These are phyloP conservation scores for Rhagoletis zephyria DNA, from an alignment of 1,140 invertebrate genomes.

Conservation along the genomic window DNA sequence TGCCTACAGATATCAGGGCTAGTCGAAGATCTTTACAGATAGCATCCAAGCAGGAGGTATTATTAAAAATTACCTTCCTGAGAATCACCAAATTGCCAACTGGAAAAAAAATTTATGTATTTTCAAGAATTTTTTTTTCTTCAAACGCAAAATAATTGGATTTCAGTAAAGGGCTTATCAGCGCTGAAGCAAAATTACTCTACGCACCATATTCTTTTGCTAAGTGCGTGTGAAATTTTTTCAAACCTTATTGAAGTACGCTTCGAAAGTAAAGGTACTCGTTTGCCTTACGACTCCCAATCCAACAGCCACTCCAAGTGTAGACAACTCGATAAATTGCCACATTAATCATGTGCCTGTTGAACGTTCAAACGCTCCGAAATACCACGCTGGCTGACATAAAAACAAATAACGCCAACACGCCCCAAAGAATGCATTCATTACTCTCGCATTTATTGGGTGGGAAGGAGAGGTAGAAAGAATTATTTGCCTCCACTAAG, in stretches of 20 bases:
- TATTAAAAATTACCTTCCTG: too few relatives aligned
- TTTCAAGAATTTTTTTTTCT: too few relatives aligned
- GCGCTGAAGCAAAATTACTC: too few relatives aligned
- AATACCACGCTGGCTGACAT: not conserved
- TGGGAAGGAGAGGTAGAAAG: not conserved
- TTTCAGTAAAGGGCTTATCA: too few relatives aligned
- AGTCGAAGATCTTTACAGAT: too few relatives aligned
- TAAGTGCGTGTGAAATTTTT: slow-evolving; percentile 6
- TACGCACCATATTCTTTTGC: too few relatives aligned
- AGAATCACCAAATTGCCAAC: too few relatives aligned
- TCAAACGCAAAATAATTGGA: too few relatives aligned
- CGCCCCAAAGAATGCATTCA: slow-evolving; percentile 34
- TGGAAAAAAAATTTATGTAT: too few relatives aligned
- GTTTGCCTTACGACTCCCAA: not conserved
- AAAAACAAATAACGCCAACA: slow-evolving; percentile 40
- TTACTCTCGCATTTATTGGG: slow-evolving; percentile 32
- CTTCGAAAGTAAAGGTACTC: not conserved
- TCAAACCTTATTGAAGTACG: not conserved
- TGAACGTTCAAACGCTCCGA: not conserved
- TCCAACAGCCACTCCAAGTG: not conserved
- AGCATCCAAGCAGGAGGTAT: too few relatives aligned
- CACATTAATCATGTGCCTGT: slow-evolving; percentile 40
- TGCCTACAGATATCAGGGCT: too few relatives aligned
- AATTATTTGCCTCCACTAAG: not conserved
- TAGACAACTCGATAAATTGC: slow-evolving; percentile 34